Base-by-base conservation (phyloP, 2,113 vertebrate species). In the Cyprinodon brontotheroides region DNA sequence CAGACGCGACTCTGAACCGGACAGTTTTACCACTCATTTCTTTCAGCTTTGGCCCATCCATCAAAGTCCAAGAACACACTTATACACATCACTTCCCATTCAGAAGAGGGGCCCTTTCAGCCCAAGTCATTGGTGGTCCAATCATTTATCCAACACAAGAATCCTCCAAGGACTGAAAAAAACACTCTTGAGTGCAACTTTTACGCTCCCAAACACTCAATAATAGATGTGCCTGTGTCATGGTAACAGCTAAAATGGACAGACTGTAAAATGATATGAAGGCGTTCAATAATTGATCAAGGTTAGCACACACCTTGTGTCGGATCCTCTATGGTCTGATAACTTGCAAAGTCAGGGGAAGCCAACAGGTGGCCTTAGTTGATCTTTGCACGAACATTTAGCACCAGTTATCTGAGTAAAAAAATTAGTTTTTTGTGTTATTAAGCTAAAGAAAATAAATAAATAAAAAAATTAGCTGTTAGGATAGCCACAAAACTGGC, bases 1-100 rank as follows among this genome's bases (percentile, higher is more conserved):
- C 96, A 17, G 98, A 98, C 0, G 97, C 96, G 0, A 99, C 95
- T 4, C 98, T 95, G 86, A 99, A 99, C 63, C 98, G 89, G 10
- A 99, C 97, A 83, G 95, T 97, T 85, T 95, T 94, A 0, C 90
- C 87, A 45, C 90, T 76, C 70, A 92, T 89, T 63, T 94, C 93
- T 0, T 78, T 91, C 66, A 72, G 43, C 80, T 89, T 93, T 22
- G 88, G 87, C 88, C 87, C 87, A 70, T 95, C 95, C 93, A 95
- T 92, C 40, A 89, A 87, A 38, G 89, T 1, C 57, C 68, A 77
- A 72, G 45, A 83, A 50, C 20, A 9, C 73, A 81, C 69, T 96
- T 84, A 94, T 94, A 96, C 94, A 88, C 79, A 92, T 93, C 80
- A 75, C 66, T 80, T 90, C 61, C 82, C 81, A 70, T 83, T 85